Evolutionary conservation across 2,797 vertebrate genomes (phyloP), one percentile per base, ranked within the genome.

Genomic region (Gymnodraco acuticeps): DNA sequence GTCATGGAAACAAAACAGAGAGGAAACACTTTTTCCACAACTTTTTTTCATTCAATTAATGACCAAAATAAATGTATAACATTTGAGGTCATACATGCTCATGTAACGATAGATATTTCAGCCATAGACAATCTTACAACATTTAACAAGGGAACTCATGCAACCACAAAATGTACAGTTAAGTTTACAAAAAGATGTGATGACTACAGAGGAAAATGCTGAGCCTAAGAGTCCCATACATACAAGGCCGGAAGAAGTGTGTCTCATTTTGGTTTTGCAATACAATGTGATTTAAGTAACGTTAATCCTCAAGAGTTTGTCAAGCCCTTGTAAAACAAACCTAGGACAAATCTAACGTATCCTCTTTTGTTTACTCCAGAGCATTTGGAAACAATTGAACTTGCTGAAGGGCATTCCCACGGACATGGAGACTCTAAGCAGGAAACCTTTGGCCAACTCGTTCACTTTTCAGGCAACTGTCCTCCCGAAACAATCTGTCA

Each of bases 401-500:
- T 55, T 2, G 6, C 4, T 70, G 15, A 38, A 73, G 19, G 20
- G 65, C 58, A 33, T 78, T 82, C 74, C 73, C 64, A 77, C 60
- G 19, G 56, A 82, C 41, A 70, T 61, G 31, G 51, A 17, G 65
- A 65, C 46, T 62, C 43, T 64, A 38, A 12, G 8, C 33, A 74
- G 45, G 55, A 70, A 50, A 50, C 47, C 65, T 14, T 17, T 31
- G 46, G 15, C 47, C 63, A 51, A 38, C 27, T 70, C 17, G 23
- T 69, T 77, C 19, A 46, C 20, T 43, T 80, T 73, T 48, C 16
- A 48, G 66, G 46, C 6, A 68, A 59, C 61, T 58, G 60, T 47
- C 31, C 31, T 20, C 43, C 64, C 16, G 20, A 43, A 23, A 33
- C 45, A 81, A 58, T 87, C 52, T 23, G 62, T 87, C 60, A 81